Conservation (phyloP, 2,888 invertebrate species). For the Gastrophysa polygoni region DNA sequence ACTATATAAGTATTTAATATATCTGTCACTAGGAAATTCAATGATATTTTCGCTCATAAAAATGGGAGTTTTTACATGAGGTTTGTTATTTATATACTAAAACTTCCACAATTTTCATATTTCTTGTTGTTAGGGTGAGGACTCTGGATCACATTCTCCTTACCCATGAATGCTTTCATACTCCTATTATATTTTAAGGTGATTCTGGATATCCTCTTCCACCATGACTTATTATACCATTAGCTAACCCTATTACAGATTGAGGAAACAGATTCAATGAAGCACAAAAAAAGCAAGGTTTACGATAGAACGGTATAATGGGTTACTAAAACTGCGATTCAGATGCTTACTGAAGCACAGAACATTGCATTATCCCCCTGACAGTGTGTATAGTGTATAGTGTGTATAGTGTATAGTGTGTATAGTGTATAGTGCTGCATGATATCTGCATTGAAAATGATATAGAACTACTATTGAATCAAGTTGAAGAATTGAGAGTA, state of each 20-base stretch:
- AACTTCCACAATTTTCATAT: background rate
- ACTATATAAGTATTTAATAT: no score
- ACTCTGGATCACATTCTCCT: background rate
- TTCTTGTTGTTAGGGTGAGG: no score
- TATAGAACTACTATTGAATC: slow-evolving; percentile 8
- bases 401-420: slow-evolving; percentile 15
- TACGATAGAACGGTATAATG: slow-evolving; percentile 24
- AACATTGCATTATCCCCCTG: slow-evolving; percentile 23
- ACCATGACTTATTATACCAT: no score
- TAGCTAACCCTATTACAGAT: background rate
- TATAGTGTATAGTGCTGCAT: slow-evolving; percentile 25
- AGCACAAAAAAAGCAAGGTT: slow-evolving; percentile 13
- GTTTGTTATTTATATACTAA: slow-evolving; percentile 12
- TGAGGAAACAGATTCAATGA: background rate
- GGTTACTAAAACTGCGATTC: slow-evolving; percentile 22
- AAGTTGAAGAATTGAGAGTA: slow-evolving; percentile 10
- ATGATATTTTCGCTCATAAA: no score
- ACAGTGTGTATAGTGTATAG: slow-evolving; percentile 16
- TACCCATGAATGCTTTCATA: no score
- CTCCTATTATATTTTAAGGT: background rate
- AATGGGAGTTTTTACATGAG: no score
- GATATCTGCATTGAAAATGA: slow-evolving; percentile 24
- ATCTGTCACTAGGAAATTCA: no score
- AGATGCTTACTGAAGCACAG: slow-evolving; percentile 24
- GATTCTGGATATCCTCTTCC: no score